Conservation (phyloP, 2,888 invertebrate species). For the Glomeris marginata region DNA sequence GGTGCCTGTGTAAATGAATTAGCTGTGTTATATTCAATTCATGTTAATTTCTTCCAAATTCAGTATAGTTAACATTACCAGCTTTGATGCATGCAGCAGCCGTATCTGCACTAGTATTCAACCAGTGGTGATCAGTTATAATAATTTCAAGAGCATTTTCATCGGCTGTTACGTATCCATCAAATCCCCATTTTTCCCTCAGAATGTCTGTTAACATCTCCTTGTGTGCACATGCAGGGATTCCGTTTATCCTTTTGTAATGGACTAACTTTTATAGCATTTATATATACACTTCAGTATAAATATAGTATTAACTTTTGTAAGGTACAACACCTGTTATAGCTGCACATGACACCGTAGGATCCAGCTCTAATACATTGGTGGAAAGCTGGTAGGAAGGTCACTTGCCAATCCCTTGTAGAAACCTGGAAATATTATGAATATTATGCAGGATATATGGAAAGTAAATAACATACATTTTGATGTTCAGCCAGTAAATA, state of each 20-base stretch:
- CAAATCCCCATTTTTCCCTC: constrained; percentile 13
- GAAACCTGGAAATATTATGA: constrained; percentile 3
- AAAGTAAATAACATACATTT: no score
- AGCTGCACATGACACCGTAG: constrained; percentile 13
- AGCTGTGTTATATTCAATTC: neutral
- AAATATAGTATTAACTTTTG: no score
- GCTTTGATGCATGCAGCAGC: constrained; percentile 13
- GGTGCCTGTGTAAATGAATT: neutral
- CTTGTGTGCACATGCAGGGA: constrained; percentile 12
- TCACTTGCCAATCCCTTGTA: constrained; percentile 11
- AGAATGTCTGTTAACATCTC: constrained; percentile 12
- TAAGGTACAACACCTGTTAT: constrained; percentile 2
- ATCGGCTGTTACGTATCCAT: constrained; percentile 13
- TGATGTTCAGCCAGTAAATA: no score
- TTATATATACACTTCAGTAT: neutral
- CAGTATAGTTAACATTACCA: neutral
- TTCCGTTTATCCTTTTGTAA: constrained; percentile 10
- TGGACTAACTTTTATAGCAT: neutral
- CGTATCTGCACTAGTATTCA: constrained; percentile 3
- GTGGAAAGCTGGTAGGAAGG: constrained; percentile 11
- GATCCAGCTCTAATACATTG: constrained; percentile 10
- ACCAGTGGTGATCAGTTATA: constrained; percentile 1
- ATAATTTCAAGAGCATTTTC: constrained; percentile 11
- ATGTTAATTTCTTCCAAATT: neutral
- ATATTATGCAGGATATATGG: neutral